Evolutionary conservation across 2,113 vertebrate genomes (phyloP).

Genomic region (Crotophaga sulcirostris): DNA sequence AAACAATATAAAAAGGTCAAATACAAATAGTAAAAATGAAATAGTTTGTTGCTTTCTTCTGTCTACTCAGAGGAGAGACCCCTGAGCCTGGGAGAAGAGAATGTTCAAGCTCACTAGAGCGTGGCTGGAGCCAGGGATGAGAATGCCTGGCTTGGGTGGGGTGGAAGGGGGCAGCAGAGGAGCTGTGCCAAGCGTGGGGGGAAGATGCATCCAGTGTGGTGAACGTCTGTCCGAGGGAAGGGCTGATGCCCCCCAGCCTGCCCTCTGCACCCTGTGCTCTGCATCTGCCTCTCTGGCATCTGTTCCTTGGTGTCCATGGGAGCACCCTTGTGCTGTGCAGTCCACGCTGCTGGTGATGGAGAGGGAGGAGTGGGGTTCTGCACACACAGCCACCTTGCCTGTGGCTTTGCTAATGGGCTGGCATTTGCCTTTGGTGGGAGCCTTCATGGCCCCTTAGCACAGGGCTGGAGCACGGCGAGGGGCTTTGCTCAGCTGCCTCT

Average conservation of each 20-base stretch:
- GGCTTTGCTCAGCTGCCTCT: neutral
- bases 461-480: neutral
- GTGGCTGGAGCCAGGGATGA: neutral
- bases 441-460: neutral
- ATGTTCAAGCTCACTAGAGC: neutral
- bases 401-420: neutral
- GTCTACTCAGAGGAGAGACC: conserved; percentile 1
- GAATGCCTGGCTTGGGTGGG: neutral
- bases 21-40: conserved; percentile 62
- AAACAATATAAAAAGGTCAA: conserved; percentile 73
- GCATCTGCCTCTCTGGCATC: neutral
- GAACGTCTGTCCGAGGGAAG: fast-evolving
- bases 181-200: fast-evolving
- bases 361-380: neutral
- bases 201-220: fast-evolving
- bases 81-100: neutral
- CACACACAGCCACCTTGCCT: neutral
- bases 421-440: neutral
- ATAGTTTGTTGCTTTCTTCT: conserved; percentile 60
- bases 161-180: too few relatives aligned
- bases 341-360: fast-evolving
- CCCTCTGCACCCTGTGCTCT: fast-evolving
- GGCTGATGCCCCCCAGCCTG: neutral
- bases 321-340: neutral
- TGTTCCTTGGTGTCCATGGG: fast-evolving